Base-by-base conservation (phyloP, 2,797 vertebrate species). In the Cottoperca gobio region DNA sequence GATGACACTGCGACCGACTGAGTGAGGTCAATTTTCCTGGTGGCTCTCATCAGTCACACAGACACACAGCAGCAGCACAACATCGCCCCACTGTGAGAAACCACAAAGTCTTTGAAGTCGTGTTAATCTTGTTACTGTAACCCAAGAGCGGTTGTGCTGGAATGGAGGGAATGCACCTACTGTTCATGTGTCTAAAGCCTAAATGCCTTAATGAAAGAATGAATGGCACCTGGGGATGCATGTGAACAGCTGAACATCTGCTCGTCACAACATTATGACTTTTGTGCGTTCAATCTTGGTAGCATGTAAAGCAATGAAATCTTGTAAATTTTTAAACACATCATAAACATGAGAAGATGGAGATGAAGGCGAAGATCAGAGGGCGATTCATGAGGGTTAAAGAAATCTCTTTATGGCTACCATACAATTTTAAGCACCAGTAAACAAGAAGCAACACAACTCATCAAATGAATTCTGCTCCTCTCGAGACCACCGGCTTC, bases 281-380 rank as follows among this genome's bases (percentile, higher is more conserved):
- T 23, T 3, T 14, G 67, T 74, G 43, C 31, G 52, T 49, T 76
- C 13, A 23, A 14, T 14, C 42, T 1, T 55, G 17, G 10, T 0
- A 7, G 53, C 5, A 12, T 62, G 23, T 9, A 6, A 40, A 78
- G 19, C 54, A 39, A 26, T 49, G 43, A 40, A 57, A 71, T 33
- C 64, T 64, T 33, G 76, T 79, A 62, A 86, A 81, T 35, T 49
- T 79, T 90, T 83, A 43, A 85, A 79, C 57, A 61, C 52, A 2
- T 49, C 42, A 28, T 85, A 83, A 88, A 88, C 82, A 82, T 82
- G 55, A 86, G 50, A 84, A 10, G 66, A 69, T 65, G 8, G 0
- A 58, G 73, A 84, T 74, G 49, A 79, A 82, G 62, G 66, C 69
- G 77, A 55, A 67, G 83, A 76, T 88, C 55, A 89, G 50, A 82